phyloP scores from a whole-genome alignment of 2,797 vertebrate genomes.

The Stomatorhinus walkeri region DNA sequence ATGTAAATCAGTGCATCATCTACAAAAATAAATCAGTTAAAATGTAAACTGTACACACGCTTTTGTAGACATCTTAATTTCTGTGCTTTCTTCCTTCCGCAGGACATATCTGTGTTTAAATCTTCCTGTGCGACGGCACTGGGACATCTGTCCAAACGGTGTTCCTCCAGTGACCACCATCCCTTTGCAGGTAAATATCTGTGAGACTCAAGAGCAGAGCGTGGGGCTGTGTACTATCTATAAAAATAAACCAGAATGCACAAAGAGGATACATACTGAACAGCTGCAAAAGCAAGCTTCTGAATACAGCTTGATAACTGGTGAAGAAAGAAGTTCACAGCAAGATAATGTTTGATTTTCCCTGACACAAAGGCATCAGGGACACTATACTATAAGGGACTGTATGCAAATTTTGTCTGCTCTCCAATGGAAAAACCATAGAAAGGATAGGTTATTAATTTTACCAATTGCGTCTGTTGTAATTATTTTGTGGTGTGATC shows the following conservation, averaged over 20 bases:
- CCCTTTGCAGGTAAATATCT: constrained; percentile 44
- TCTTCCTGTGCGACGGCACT: constrained; percentile 64
- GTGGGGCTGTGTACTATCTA: constrained; percentile 86
- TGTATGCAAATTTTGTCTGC: neutral
- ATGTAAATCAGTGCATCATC: constrained; percentile 65
- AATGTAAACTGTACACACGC: constrained; percentile 45
- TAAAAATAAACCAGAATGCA: constrained; percentile 98
- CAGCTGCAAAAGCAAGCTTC: constrained; percentile 97
- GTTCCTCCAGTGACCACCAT: constrained; percentile 33
- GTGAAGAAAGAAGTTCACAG: constrained; percentile 77
- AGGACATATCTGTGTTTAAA: constrained; percentile 55
- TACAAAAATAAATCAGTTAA: constrained; percentile 54
- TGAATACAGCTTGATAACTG: constrained; percentile 53
- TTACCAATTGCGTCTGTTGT: neutral
- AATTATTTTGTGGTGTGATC: constrained; percentile 52
- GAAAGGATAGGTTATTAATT: neutral
- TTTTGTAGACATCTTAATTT: neutral
- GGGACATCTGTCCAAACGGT: constrained; percentile 78
- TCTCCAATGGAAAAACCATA: neutral
- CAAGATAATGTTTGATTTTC: constrained; percentile 48
- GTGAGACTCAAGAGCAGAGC: constrained; percentile 64
- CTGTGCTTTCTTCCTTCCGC: constrained; percentile 24
- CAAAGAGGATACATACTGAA: constrained; percentile 87
- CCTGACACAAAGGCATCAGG: constrained; percentile 30
- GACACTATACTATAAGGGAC: neutral